Evolutionary conservation across 2,888 invertebrate genomes (phyloP), one percentile per base, ranked within the genome.

Genomic region (Caenorhabditis sp.): DNA sequence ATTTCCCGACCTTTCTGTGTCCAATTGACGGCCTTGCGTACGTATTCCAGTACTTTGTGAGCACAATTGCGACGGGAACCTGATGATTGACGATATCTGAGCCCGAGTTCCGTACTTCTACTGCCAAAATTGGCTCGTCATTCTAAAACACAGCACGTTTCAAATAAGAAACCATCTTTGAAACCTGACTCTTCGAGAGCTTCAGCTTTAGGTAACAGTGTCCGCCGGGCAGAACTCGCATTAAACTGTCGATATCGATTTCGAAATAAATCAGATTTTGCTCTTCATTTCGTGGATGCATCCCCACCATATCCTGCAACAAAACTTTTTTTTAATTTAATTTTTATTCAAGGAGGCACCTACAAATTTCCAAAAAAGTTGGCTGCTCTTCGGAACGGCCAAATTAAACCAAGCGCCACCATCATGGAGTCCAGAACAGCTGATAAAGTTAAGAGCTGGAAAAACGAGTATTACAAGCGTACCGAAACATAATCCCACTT

Each of bases 171-270:
- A 2, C 15, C 22, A 43, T 17, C 4, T 8, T 2, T 13, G 32
- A 50, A 50, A 61, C 61, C 50, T 20, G 56, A 27, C 45, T 76
- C 53, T 76, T 70, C n/a, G 76, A 70, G 9, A 76, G 39, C n/a
- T 76, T 76, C 26, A 76, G 7, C 45, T 76, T 76, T 37, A 76
- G 22, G 41, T 70, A 76, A 32, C 76, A 76, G 37, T 76, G 76
- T 17, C 76, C 76, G 1, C 76, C 76, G 1, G 76, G 63, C 9
- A 76, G 37, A 52, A 76, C 56, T 7, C 56, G 55, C 8, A 70
- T 63, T 17, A 76, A 52, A 59, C 45, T 70, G 30, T 76, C 76
- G 6, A 70, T 56, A n/a, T 63, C 70, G 2, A 76, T 26, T 26
- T 76, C 76, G 24, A 76, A 52, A n/a, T 41, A 70, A 24, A 76